These are phyloP conservation scores for Ostrea denselamellosa DNA, from an alignment of 1,140 invertebrate species.

Conservation along the genomic window DNA sequence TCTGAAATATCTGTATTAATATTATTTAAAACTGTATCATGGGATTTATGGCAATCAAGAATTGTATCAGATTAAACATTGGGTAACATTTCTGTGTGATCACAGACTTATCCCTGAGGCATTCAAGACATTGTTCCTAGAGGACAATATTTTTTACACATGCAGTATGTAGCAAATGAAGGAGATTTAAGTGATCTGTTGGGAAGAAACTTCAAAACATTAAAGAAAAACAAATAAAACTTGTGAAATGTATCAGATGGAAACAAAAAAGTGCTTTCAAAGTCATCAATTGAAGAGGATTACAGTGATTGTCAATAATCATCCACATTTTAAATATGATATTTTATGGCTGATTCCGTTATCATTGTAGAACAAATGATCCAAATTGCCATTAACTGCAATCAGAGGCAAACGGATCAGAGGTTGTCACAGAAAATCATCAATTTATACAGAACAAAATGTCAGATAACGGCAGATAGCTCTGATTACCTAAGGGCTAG, in stretches of 20 bases:
- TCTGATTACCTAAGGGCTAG: neutral
- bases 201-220: neutral
- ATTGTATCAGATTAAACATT: no score
- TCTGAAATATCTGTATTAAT: no score
- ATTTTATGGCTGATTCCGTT: conserved; percentile 11
- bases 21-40: no score
- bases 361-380: conserved; percentile 31
- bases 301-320: neutral
- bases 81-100: neutral
- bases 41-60: no score
- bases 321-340: conserved; percentile 20
- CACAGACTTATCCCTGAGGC: neutral
- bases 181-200: neutral
- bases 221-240: neutral
- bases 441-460: neutral
- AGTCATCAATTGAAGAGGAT: conserved; percentile 10
- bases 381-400: conserved; percentile 18
- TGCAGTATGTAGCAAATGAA: neutral
- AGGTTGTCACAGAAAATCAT: conserved; percentile 22
- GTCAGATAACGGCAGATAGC: neutral
- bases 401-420: neutral
- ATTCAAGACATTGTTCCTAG: neutral
- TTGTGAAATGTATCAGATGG: neutral
- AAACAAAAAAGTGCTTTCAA: neutral
- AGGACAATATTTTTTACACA: neutral